Percentiles rank a stretch among this genome's conserved stretches.
Conservation (phyloP, 1,140 invertebrate genomes). For the Nilaparvata lugens region DNA sequence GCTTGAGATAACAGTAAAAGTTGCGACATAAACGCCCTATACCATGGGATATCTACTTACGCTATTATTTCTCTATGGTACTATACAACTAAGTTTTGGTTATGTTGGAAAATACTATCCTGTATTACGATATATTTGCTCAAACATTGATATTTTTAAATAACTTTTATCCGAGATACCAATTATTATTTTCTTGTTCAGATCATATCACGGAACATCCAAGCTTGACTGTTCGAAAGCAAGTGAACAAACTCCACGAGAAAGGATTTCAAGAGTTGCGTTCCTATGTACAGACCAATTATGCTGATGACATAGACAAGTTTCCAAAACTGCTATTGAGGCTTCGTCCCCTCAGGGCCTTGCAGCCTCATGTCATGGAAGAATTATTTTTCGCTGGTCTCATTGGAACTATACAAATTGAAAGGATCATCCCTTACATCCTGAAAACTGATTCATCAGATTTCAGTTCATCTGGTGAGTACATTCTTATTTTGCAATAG, state of each 20-base stretch:
- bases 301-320: slow-evolving; percentile 43
- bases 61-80: too few relatives aligned
- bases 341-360: slow-evolving; percentile 64
- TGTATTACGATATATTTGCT: too few relatives aligned
- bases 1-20: too few relatives aligned
- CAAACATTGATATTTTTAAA: too few relatives aligned
- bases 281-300: slow-evolving; percentile 42
- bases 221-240: slow-evolving; percentile 28
- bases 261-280: slow-evolving; percentile 60
- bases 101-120: background rate
- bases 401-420: slow-evolving; percentile 82
- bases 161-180: too few relatives aligned
- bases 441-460: slow-evolving; percentile 56
- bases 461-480: slow-evolving; percentile 26
- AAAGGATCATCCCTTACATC: slow-evolving; percentile 86
- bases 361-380: slow-evolving; percentile 72
- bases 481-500: too few relatives aligned
- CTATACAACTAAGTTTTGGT: too few relatives aligned
- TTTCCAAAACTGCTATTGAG: slow-evolving; percentile 60
- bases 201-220: slow-evolving; percentile 38
- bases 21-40: too few relatives aligned
- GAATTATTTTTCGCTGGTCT: slow-evolving; percentile 89
- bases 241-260: slow-evolving; percentile 61
- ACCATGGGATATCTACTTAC: too few relatives aligned
- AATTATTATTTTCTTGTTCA: too few relatives aligned